Conservation (phyloP, 2,113 vertebrate species). For the Phrynosoma blainvillii region DNA sequence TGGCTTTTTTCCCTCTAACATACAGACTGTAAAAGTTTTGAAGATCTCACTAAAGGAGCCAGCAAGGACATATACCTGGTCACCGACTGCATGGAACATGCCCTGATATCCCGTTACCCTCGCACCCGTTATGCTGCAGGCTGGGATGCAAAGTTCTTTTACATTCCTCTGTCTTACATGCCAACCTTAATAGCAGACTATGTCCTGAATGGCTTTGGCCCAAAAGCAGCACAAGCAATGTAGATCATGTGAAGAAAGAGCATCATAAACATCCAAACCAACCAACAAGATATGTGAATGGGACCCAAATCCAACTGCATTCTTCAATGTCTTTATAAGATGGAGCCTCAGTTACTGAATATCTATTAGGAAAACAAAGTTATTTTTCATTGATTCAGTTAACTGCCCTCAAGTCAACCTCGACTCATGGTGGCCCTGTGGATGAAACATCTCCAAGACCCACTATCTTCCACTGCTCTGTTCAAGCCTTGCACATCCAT, state of each 20-base stretch:
- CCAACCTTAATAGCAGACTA: conserved; percentile 77
- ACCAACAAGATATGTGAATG: neutral
- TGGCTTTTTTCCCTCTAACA: neutral
- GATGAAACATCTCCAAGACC: too few species aligned
- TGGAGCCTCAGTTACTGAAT: neutral
- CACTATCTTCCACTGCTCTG: too few species aligned
- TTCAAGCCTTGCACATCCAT: too few species aligned
- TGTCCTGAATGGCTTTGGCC: conserved; percentile 30
- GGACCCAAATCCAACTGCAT: neutral
- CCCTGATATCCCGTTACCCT: conserved; percentile 75
- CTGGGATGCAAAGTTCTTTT: conserved; percentile 79
- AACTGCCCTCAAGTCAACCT: too few species aligned
- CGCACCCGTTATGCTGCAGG: conserved; percentile 75
- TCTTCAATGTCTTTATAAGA: neutral
- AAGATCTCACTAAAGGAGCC: accelerated
- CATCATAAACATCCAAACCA: neutral
- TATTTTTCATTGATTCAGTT: neutral
- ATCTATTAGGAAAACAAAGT: neutral
- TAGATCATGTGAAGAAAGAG: neutral
- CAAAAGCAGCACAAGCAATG: conserved; percentile 60
- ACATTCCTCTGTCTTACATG: conserved; percentile 76
- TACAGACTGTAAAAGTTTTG: neutral
- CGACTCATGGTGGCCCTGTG: too few species aligned
- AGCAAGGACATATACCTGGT: conserved; percentile 71
- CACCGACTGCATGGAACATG: conserved; percentile 81